Base-by-base conservation (phyloP, 2,888 invertebrate species). In the Amitus sp. region DNA sequence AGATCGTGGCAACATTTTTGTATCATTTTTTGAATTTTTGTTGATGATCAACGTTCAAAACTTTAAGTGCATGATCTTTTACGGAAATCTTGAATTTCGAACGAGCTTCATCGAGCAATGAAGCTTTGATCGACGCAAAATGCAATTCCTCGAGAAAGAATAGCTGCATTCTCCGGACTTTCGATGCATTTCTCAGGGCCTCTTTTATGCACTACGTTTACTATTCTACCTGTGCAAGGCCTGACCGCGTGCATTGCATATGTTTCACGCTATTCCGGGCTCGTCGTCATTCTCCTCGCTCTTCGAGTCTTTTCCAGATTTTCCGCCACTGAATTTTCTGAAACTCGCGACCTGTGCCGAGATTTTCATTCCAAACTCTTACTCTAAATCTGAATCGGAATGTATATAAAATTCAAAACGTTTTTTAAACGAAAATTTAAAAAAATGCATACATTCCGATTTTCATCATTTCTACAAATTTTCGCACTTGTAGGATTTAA, bases 221-320 rank as follows among this genome's bases (percentile, higher is more conserved):
- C 77, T 79, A 81, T 81, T 81, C 81, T 73, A 65, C 71, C 71
- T 70, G 74, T 72, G 77, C 73, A 69, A 69, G 72, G 70, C 70
- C 71, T 73, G 70, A 70, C 69, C 68, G 75, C 80, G 79, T 79
- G 79, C 72, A 67, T 68, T 71, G 79, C 76, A 79, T 79, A 78
- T 76, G 68, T 67, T 70, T 56, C 63, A 64, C 67, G 53, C 63
- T 48, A 47, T 59, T 54, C 43, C 54, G 63, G 62, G 65, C 65
- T 69, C 63, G 66, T 65, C 60, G 54, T 60, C 54, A 55, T 59
- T 63, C 59, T 61, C 56, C 59, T 61, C 56, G 46, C 49, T 50
- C 33, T 46, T 30, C 47, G 33, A 54, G 55, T 19, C 20, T 66
- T 55, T 61, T 65, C 60, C 62, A 56, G 58, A 65, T 56, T 62